These are phyloP conservation scores for Cyprinodon brontotheroides DNA, from an alignment of 2,113 vertebrate genomes.

Conservation along the genomic window DNA sequence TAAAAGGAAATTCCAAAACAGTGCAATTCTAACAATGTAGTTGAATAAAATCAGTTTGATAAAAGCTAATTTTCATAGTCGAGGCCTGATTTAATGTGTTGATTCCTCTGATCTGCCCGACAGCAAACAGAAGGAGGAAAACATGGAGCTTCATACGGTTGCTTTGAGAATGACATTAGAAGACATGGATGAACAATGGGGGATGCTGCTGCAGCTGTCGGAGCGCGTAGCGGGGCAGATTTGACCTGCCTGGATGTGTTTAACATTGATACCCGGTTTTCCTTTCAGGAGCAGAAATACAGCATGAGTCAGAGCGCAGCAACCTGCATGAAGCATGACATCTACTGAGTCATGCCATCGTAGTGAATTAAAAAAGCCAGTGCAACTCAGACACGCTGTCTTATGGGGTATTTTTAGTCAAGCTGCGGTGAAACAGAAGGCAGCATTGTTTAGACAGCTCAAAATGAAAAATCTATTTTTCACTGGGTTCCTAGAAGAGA, in stretches of 20 bases:
- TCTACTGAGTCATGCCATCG: not conserved
- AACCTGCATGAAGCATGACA: not conserved
- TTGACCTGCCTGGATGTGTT: conserved; percentile 19
- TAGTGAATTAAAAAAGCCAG: not conserved
- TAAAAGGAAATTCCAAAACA: not conserved
- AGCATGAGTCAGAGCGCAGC: conserved; percentile 18
- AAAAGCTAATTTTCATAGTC: not conserved
- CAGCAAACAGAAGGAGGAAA: not conserved
- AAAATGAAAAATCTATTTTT: not conserved
- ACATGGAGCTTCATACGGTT: not conserved
- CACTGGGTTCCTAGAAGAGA: not conserved
- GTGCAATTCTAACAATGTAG: too few species aligned
- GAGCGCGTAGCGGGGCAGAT: conserved; percentile 10
- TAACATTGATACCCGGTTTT: conserved; percentile 4
- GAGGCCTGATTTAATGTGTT: not conserved
- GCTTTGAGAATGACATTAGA: not conserved
- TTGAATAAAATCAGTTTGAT: too few species aligned
- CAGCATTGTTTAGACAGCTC: not conserved
- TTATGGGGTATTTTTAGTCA: not conserved
- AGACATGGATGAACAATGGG: not conserved
- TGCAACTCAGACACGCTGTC: not conserved
- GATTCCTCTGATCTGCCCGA: not conserved
- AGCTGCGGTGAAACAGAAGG: not conserved
- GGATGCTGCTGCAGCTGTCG: conserved; percentile 26
- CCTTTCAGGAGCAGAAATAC: not conserved